Evolutionary conservation across 2,888 invertebrate genomes (phyloP).

Genomic region (Ceramica pisi): DNA sequence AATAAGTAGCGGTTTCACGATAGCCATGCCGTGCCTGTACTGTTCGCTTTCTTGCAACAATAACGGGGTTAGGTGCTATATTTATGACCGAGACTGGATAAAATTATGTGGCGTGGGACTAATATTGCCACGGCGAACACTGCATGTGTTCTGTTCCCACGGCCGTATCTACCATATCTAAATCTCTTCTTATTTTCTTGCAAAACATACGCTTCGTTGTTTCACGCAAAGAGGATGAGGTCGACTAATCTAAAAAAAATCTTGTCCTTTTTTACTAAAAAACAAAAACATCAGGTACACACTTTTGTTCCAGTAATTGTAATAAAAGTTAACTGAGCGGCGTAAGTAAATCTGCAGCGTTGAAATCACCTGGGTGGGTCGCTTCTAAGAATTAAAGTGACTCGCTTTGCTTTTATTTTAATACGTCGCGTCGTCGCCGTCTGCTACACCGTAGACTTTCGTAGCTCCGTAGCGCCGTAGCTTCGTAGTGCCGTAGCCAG

Average conservation of each 20-base stretch:
- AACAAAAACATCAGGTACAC: slow-evolving; percentile 37
- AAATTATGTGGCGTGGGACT: slow-evolving; percentile 82
- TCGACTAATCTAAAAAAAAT: slow-evolving; percentile 16
- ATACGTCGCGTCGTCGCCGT: slow-evolving; percentile 58
- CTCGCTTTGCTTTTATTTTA: slow-evolving; percentile 66
- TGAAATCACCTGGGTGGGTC: slow-evolving; percentile 65
- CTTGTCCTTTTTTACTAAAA: slow-evolving; percentile 24
- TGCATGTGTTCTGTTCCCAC: slow-evolving; percentile 80
- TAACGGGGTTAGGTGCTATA: slow-evolving; percentile 79
- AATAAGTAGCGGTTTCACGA: slow-evolving; percentile 60
- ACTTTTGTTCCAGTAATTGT: slow-evolving; percentile 59
- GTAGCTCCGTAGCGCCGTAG: slow-evolving; percentile 46
- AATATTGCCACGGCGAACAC: slow-evolving; percentile 80
- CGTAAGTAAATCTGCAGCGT: slow-evolving; percentile 63
- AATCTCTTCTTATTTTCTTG: slow-evolving; percentile 64
- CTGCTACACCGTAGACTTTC: slow-evolving; percentile 57
- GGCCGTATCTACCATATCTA: slow-evolving; percentile 62
- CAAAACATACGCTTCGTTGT: slow-evolving; percentile 39
- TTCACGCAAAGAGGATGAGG: slow-evolving; percentile 26
- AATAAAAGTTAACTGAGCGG: slow-evolving; percentile 66
- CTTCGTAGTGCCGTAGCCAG: slow-evolving; percentile 46
- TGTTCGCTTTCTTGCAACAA: slow-evolving; percentile 76
- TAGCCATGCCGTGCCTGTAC: slow-evolving; percentile 57
- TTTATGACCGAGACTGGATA: slow-evolving; percentile 81
- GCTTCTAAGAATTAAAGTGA: slow-evolving; percentile 65